These are phyloP conservation scores for Sturnira hondurensis DNA, from an alignment of 2,113 vertebrate species.

Conservation along the genomic window DNA sequence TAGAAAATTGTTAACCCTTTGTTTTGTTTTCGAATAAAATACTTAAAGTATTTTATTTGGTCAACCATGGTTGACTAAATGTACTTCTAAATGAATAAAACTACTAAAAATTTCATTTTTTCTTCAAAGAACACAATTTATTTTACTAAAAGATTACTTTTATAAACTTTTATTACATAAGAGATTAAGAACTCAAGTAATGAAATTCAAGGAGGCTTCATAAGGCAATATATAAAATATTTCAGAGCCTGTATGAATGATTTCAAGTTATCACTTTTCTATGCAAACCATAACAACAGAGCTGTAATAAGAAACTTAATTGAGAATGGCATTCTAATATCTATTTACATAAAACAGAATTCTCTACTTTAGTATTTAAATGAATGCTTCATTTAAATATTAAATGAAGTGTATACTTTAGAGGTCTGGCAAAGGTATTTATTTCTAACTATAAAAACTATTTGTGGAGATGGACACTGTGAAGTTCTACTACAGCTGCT, in stretches of 20 bases:
- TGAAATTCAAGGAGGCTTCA: neutral
- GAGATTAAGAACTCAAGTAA: neutral
- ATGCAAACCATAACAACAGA: neutral
- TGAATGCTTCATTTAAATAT: too few species aligned
- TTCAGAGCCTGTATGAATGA: constrained; percentile 3
- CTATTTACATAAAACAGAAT: neutral
- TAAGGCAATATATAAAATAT: neutral
- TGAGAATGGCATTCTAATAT: neutral
- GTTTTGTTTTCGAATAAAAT: constrained; percentile 13
- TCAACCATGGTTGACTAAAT: neutral
- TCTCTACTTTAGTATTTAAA: constrained; percentile 11
- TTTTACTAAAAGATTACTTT: neutral
- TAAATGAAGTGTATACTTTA: neutral
- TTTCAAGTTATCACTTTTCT: neutral
- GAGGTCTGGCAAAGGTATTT: neutral
- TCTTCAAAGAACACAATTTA: constrained; percentile 22
- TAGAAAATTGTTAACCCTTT: neutral
- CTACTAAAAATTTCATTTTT: neutral
- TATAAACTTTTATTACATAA: neutral
- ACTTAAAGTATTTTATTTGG: constrained; percentile 21
- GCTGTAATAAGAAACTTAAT: neutral
- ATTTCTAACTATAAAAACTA: constrained; percentile 18
- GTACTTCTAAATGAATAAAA: constrained; percentile 13
- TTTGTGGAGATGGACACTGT: neutral
- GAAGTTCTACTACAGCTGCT: neutral